Conservation (phyloP, 2,888 invertebrate species). For the Eilema griseolum region DNA sequence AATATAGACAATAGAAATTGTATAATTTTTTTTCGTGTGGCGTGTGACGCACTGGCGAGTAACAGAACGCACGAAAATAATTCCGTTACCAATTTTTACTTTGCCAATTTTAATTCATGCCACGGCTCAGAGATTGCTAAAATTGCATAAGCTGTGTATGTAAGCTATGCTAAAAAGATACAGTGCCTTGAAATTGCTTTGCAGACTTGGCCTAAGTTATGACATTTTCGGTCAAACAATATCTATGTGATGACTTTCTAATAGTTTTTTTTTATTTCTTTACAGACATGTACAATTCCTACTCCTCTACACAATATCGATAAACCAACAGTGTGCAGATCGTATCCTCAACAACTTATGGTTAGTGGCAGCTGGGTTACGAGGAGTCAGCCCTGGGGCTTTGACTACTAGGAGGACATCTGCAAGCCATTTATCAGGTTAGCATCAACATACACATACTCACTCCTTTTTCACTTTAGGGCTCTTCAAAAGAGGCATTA, state of each 20-base stretch:
- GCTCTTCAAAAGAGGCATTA: no score
- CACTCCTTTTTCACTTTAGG: background rate
- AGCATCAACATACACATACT: background rate
- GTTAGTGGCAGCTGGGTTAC: slow-evolving; percentile 76
- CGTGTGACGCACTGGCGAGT: no score
- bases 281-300: slow-evolving; percentile 83
- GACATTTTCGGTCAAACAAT: background rate
- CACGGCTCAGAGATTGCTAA: background rate
- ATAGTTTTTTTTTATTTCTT: background rate
- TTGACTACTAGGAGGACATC: slow-evolving; percentile 75
- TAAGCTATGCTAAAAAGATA: background rate
- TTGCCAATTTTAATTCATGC: no score
- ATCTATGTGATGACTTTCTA: no score
- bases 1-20: no score
- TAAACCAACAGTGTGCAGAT: slow-evolving; percentile 80
- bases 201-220: background rate
- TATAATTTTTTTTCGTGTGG: no score
- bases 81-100: no score
- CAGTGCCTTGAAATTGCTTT: background rate
- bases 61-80: no score
- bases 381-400: slow-evolving; percentile 73
- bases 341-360: slow-evolving; percentile 74
- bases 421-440: slow-evolving; percentile 72
- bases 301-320: slow-evolving; percentile 81
- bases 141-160: no score